These are phyloP conservation scores for Nymphicus hollandicus DNA, from an alignment of 2,113 vertebrate genomes.

Conservation along the genomic window DNA sequence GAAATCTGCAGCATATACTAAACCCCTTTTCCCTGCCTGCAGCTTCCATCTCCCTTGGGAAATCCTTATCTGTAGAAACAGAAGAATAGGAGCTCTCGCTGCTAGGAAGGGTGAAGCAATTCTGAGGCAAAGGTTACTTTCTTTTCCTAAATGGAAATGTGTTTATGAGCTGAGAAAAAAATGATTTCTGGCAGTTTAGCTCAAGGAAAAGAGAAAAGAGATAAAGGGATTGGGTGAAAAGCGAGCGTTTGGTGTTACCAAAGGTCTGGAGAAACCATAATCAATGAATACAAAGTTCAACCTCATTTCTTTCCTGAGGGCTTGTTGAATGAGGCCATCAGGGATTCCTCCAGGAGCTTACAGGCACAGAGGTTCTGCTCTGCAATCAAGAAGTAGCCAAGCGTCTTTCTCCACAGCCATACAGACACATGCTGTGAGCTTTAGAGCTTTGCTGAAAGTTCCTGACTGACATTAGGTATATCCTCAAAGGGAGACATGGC, in stretches of 20 bases:
- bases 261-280: conserved; percentile 25
- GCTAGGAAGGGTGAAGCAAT: background rate
- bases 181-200: background rate
- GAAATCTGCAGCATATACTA: background rate
- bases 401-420: fast-evolving
- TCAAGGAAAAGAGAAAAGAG: background rate
- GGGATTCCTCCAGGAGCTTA: background rate
- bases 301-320: background rate
- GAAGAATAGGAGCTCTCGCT: background rate
- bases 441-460: background rate
- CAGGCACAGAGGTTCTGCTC: background rate
- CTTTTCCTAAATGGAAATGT: conserved; percentile 37
- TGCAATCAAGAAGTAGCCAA: background rate
- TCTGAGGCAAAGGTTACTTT: background rate
- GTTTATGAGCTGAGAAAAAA: conserved; percentile 27
- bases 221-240: conserved; percentile 39
- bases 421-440: background rate
- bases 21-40: background rate
- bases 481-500: background rate
- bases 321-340: background rate
- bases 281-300: conserved; percentile 49
- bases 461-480: background rate
- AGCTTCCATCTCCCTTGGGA: background rate
- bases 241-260: background rate
- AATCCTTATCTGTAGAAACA: background rate